Evolutionary conservation across 1,140 invertebrate genomes (phyloP).

Genomic region (Drosophila subobscura): DNA sequence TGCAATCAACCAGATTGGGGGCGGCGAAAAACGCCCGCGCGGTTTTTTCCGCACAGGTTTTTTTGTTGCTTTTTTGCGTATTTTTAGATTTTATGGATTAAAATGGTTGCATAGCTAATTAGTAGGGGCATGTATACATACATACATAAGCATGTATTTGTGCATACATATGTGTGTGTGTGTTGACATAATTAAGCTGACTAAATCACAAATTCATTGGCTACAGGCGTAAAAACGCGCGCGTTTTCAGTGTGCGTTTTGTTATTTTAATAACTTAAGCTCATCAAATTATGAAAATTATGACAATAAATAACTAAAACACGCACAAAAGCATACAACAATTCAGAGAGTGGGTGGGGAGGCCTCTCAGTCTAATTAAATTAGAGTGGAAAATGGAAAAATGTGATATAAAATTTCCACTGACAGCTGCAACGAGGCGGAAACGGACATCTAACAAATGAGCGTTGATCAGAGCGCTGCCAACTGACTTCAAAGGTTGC

Average conservation of each 20-base stretch:
- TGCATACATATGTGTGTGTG: slow-evolving; percentile 15
- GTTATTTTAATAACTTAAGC: slow-evolving; percentile 80
- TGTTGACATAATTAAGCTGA: slow-evolving; percentile 62
- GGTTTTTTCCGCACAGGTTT: neutral
- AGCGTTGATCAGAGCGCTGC: slow-evolving; percentile 12
- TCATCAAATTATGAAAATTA: slow-evolving; percentile 78
- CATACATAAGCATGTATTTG: neutral
- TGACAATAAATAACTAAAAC: slow-evolving; percentile 71
- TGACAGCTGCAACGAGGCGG: slow-evolving; percentile 51
- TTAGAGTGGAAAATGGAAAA: slow-evolving; percentile 32
- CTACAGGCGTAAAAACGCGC: slow-evolving; percentile 25
- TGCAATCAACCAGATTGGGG: slow-evolving; percentile 9
- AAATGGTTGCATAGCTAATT: slow-evolving; percentile 71
- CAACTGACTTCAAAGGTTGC: slow-evolving; percentile 70
- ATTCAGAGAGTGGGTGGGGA: too few relatives aligned
- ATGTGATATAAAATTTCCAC: slow-evolving; percentile 30
- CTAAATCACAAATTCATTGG: slow-evolving; percentile 57
- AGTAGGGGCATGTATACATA: slow-evolving; percentile 16
- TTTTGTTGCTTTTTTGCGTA: slow-evolving; percentile 10
- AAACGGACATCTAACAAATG: slow-evolving; percentile 16
- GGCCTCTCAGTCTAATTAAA: slow-evolving; percentile 54
- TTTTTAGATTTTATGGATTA: slow-evolving; percentile 58
- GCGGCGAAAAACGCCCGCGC: neutral
- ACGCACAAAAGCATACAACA: slow-evolving; percentile 4
- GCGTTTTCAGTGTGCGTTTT: slow-evolving; percentile 20